A percentile compares a stretch with the other conserved stretches of the same genome.
Evolutionary conservation across 2,888 invertebrate species (phyloP).

Genomic region (Agrotis puta): DNA sequence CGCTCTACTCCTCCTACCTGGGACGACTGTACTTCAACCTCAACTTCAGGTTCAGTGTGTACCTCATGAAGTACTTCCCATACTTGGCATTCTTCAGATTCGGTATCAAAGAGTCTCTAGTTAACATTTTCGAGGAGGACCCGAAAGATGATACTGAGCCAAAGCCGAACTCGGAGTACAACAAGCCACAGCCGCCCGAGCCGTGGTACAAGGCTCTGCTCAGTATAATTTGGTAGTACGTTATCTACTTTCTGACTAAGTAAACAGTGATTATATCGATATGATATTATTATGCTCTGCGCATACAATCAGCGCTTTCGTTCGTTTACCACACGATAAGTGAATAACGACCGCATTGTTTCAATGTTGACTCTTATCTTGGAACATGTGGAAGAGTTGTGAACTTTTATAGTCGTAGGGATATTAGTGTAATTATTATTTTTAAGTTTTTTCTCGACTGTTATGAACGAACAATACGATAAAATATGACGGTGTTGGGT

Average conservation of each 20-base stretch:
- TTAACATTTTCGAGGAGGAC: slow-evolving; percentile 90
- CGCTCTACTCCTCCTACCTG: slow-evolving; percentile 84
- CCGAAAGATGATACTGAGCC: slow-evolving; percentile 78
- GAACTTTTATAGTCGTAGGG: slow-evolving; percentile 15
- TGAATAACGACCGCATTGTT: slow-evolving; percentile 22
- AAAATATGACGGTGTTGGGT: slow-evolving; percentile 36
- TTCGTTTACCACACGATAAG: slow-evolving; percentile 26
- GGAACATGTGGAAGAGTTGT: neutral
- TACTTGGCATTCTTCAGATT: slow-evolving; percentile 93
- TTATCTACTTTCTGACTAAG: slow-evolving; percentile 4
- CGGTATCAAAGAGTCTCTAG: slow-evolving; percentile 91
- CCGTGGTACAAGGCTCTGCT: slow-evolving; percentile 76
- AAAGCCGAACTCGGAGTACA: slow-evolving; percentile 80
- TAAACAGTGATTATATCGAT: slow-evolving; percentile 32
- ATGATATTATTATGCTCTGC: slow-evolving; percentile 14
- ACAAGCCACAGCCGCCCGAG: slow-evolving; percentile 65
- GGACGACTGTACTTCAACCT: slow-evolving; percentile 92
- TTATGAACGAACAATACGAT: neutral
- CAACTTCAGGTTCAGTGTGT: slow-evolving; percentile 90
- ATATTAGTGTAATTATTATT: slow-evolving; percentile 1
- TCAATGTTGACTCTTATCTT: slow-evolving; percentile 14
- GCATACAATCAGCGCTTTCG: slow-evolving; percentile 22
- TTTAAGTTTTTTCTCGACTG: slow-evolving; percentile 15
- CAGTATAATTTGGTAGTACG: slow-evolving; percentile 73
- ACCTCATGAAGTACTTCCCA: slow-evolving; percentile 93